Percentiles rank a stretch among this genome's conserved stretches.
Evolutionary conservation across 1,140 invertebrate genomes (phyloP).

Genomic region (Anagrus nilaparvatae): DNA sequence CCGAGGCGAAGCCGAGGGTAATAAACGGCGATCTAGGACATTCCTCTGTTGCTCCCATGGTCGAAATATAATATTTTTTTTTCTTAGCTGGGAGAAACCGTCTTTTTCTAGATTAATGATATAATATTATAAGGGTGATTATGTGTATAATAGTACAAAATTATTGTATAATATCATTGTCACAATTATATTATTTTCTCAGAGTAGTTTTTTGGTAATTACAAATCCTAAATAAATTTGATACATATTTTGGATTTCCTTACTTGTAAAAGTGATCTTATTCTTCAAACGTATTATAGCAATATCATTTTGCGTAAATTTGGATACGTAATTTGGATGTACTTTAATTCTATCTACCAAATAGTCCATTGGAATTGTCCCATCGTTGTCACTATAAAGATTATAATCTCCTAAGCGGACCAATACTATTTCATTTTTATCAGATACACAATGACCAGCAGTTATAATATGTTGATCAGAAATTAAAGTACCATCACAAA

Average conservation of each 20-base stretch:
- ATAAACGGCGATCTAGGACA: too few relatives aligned
- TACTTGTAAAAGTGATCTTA: constrained; percentile 48
- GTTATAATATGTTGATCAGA: constrained; percentile 62
- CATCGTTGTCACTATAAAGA: constrained; percentile 47
- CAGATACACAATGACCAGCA: constrained; percentile 68
- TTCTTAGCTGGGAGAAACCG: too few relatives aligned
- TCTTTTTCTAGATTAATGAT: too few relatives aligned
- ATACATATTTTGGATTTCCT: constrained; percentile 19
- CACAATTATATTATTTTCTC: too few relatives aligned
- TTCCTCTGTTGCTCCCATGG: too few relatives aligned
- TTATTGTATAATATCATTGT: too few relatives aligned
- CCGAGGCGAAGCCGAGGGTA: too few relatives aligned
- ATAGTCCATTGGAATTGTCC: constrained; percentile 49
- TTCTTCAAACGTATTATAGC: constrained; percentile 53
- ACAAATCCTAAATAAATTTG: constrained; percentile 4
- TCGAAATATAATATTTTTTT: too few relatives aligned
- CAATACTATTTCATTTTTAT: constrained; percentile 42
- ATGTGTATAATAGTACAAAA: too few relatives aligned
- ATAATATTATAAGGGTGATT: too few relatives aligned
- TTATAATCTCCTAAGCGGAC: constrained; percentile 62
- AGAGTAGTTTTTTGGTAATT: not conserved
- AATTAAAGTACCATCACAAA: constrained; percentile 69
- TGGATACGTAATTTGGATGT: constrained; percentile 55
- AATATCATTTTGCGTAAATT: constrained; percentile 60
- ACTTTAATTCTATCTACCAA: constrained; percentile 45